These are phyloP conservation scores for Pandemis cinnamomeana DNA, from an alignment of 2,888 invertebrate species.

Conservation along the genomic window DNA sequence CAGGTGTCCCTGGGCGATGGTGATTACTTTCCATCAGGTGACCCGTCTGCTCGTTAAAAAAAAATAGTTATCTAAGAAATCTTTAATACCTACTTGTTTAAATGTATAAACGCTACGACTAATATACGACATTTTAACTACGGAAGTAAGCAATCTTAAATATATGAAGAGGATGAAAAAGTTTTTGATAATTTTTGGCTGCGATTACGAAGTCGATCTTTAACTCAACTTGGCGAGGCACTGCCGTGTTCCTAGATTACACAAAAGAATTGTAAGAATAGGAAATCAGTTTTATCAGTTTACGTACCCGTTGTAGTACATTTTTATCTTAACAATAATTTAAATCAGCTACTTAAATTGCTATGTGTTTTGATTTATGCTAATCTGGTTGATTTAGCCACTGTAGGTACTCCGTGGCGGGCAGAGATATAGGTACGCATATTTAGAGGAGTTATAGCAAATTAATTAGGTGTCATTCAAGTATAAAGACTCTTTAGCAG, in stretches of 20 bases:
- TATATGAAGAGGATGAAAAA: too few relatives aligned
- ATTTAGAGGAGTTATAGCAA: background rate
- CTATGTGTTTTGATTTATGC: slow-evolving; percentile 13
- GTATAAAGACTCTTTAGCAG: too few relatives aligned
- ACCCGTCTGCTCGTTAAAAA: too few relatives aligned
- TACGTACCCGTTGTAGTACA: background rate
- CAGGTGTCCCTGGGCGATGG: too few relatives aligned
- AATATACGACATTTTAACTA: too few relatives aligned
- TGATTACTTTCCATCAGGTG: too few relatives aligned
- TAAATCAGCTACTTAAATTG: slow-evolving; percentile 3
- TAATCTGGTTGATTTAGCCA: slow-evolving; percentile 3
- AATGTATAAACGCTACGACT: too few relatives aligned
- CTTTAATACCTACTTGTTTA: too few relatives aligned
- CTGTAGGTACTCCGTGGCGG: background rate
- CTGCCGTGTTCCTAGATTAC: background rate
- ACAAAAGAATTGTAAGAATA: background rate
- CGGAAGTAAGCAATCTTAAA: too few relatives aligned
- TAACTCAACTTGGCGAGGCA: background rate
- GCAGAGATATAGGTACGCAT: background rate
- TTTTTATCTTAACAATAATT: background rate
- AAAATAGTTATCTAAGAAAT: too few relatives aligned
- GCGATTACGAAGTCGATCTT: background rate
- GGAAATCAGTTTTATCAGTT: background rate
- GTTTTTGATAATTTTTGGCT: too few relatives aligned
- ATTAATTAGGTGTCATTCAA: background rate